Evolutionary conservation across 2,113 vertebrate genomes (phyloP).

Genomic region (Osmerus eperlanus): DNA sequence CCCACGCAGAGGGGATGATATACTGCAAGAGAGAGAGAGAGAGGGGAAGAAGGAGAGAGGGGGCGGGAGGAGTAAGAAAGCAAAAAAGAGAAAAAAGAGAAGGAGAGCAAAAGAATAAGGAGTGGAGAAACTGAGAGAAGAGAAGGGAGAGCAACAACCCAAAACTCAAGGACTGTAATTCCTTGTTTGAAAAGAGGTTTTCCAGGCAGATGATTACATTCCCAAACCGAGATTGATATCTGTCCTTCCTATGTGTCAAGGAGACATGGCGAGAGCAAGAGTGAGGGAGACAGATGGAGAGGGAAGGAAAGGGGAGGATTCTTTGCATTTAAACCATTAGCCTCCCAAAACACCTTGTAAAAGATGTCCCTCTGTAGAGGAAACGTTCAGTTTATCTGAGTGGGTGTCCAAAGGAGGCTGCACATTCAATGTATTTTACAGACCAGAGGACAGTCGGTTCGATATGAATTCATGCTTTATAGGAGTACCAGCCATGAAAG

Average conservation of each 20-base stretch:
- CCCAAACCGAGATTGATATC: constrained; percentile 15
- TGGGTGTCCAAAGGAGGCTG: too few species aligned
- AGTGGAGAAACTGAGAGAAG: not conserved
- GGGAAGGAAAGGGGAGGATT: not conserved
- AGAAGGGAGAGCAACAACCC: not conserved
- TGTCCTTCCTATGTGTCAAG: constrained; percentile 11
- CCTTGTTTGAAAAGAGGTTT: constrained; percentile 22
- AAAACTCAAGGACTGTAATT: not conserved
- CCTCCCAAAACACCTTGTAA: not conserved
- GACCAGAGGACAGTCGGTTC: too few species aligned
- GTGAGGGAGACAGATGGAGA: not conserved
- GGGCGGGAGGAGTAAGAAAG: not conserved
- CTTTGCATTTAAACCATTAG: constrained; percentile 11
- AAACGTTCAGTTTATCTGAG: too few species aligned
- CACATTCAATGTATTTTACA: too few species aligned
- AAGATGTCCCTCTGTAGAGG: too few species aligned
- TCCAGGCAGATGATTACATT: constrained; percentile 20
- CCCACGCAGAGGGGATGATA: not conserved
- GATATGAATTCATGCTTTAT: too few species aligned
- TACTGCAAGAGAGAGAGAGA: not conserved
- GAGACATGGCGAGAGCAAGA: constrained; percentile 12
- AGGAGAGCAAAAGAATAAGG: not conserved
- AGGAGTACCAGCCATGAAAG: too few species aligned
- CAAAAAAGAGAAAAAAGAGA: constrained; percentile 12
- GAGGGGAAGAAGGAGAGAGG: not conserved